Conservation (phyloP, 2,888 invertebrate species). For the Cephus runcator region DNA sequence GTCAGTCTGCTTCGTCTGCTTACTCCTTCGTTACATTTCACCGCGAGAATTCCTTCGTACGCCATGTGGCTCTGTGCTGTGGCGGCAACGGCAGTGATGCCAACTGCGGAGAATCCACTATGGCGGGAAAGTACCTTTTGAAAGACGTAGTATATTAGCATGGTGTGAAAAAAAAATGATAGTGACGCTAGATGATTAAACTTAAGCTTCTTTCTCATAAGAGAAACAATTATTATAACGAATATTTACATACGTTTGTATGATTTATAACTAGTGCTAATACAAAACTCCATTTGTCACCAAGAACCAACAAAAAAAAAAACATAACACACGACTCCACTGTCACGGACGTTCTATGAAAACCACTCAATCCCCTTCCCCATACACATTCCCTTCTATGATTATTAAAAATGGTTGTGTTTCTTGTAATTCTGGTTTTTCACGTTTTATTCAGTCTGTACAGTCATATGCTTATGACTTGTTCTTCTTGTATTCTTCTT, state of each 20-base stretch:
- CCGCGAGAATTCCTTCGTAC: background rate
- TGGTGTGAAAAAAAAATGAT: slow-evolving; percentile 51
- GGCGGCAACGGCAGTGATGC: background rate
- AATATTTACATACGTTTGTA: slow-evolving; percentile 64
- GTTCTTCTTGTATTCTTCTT: slow-evolving; percentile 19
- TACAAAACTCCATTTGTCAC: slow-evolving; percentile 62
- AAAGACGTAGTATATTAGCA: slow-evolving; percentile 36
- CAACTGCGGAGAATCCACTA: background rate
- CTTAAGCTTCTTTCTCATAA: slow-evolving; percentile 59
- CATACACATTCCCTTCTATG: slow-evolving; percentile 11
- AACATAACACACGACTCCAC: slow-evolving; percentile 11
- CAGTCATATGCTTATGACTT: background rate
- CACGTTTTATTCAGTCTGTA: background rate
- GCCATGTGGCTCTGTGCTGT: background rate
- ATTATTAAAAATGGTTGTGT: background rate
- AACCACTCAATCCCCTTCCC: slow-evolving; percentile 10
- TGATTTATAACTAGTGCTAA: slow-evolving; percentile 63
- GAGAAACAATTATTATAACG: slow-evolving; percentile 56
- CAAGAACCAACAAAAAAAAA: slow-evolving; percentile 37
- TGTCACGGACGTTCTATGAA: background rate
- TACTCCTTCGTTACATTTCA: background rate
- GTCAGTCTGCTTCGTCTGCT: background rate
- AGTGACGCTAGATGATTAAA: slow-evolving; percentile 62
- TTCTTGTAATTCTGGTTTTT: background rate
- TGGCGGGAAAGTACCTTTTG: background rate